phyloP scores from a whole-genome alignment of 2,113 vertebrate genomes.

The Leuciscus idus region DNA sequence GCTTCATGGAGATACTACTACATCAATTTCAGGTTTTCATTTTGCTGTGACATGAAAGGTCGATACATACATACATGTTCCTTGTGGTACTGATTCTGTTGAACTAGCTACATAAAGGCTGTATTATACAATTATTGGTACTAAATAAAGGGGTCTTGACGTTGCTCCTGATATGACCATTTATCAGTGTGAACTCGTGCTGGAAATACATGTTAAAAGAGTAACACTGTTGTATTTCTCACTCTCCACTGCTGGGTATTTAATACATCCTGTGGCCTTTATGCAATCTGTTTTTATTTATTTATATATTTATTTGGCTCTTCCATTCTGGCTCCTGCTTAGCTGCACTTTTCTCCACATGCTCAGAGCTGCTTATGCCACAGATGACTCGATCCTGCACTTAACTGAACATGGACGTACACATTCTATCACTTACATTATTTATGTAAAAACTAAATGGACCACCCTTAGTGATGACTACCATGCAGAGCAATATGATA shows the following conservation, averaged over 20 bases:
- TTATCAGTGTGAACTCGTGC: neutral
- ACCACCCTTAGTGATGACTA: neutral
- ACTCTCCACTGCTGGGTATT: neutral
- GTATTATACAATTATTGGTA: neutral
- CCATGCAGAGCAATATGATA: neutral
- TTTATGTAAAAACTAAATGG: slow-evolving; percentile 18
- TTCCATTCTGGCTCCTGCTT: slow-evolving; percentile 25
- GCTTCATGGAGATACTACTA: neutral
- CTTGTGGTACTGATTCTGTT: neutral
- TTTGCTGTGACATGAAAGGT: neutral
- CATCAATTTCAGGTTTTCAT: neutral
- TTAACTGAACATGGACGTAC: neutral
- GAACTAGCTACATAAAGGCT: neutral
- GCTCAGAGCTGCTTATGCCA: slow-evolving; percentile 29
- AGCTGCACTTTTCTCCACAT: neutral
- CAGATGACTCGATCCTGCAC: slow-evolving; percentile 34
- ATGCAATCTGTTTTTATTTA: neutral
- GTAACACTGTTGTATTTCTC: neutral
- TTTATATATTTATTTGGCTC: neutral
- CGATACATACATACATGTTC: neutral
- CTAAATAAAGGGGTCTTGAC: neutral
- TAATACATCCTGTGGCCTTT: slow-evolving; percentile 28
- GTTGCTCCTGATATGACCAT: neutral
- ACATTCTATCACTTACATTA: neutral
- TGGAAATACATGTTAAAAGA: neutral